Conservation (phyloP, 2,888 invertebrate species). For the Callosobruchus maculatus region DNA sequence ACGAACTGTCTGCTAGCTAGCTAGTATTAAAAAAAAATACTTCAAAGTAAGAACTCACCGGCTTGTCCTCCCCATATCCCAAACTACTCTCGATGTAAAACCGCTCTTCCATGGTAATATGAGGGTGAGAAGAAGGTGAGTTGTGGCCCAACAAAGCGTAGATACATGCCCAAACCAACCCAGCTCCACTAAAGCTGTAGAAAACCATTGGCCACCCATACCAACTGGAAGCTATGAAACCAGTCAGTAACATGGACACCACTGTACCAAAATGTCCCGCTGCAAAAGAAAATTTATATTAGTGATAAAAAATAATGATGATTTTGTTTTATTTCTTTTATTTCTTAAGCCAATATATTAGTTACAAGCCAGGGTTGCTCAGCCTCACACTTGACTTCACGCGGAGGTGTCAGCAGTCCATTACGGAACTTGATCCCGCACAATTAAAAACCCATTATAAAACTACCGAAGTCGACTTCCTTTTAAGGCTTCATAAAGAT, state of each 20-base stretch:
- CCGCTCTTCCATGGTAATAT: slow-evolving; percentile 62
- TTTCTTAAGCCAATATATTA: no score
- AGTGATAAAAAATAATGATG: background rate
- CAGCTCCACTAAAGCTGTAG: slow-evolving; percentile 66
- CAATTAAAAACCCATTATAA: no score
- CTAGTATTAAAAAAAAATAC: no score
- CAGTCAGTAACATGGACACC: slow-evolving; percentile 67
- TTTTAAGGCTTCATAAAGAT: no score
- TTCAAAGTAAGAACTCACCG: slow-evolving; percentile 44
- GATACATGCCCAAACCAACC: slow-evolving; percentile 57
- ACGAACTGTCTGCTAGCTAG: no score
- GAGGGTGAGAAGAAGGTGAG: slow-evolving; percentile 59
- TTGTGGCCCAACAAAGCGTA: slow-evolving; percentile 65
- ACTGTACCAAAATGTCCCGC: slow-evolving; percentile 68
- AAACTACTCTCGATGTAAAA: slow-evolving; percentile 58
- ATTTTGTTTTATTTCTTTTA: no score
- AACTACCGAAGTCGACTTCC: no score
- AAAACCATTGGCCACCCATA: slow-evolving; percentile 79
- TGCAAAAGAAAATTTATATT: slow-evolving; percentile 8
- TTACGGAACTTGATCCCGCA: no score
- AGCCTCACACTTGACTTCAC: no score
- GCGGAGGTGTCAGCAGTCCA: no score
- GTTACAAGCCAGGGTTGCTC: no score
- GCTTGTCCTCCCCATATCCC: slow-evolving; percentile 53
- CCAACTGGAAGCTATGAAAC: slow-evolving; percentile 63